A percentile compares a stretch with the other conserved stretches of the same genome.
Evolutionary conservation across 2,113 vertebrate genomes (phyloP).

Genomic region (Megaceryle maxima): DNA sequence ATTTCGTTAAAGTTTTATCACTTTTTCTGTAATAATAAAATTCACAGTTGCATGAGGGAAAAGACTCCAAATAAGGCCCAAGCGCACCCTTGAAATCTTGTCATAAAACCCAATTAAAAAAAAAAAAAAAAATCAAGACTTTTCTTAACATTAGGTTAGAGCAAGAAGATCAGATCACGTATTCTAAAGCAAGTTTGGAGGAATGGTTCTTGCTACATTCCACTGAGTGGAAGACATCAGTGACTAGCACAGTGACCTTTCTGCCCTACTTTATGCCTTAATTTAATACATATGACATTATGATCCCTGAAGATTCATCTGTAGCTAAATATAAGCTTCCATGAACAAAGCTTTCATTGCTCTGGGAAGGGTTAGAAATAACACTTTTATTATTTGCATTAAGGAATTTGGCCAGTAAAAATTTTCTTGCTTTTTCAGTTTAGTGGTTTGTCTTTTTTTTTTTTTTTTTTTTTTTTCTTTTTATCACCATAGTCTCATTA

Average conservation of each 20-base stretch:
- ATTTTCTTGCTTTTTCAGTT: background rate
- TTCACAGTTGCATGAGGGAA: background rate
- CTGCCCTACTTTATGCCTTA: background rate
- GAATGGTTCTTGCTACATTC: background rate
- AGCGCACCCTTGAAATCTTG: background rate
- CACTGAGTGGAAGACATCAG: background rate
- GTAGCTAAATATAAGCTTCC: background rate
- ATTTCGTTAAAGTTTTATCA: background rate
- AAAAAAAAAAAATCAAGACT: accelerated
- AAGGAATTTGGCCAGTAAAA: background rate
- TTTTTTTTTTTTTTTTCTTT: background rate
- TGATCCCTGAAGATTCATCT: background rate
- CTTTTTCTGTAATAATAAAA: background rate
- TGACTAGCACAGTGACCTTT: background rate
- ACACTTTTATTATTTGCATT: background rate
- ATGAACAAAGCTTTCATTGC: background rate
- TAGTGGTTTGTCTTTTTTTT: too few species aligned
- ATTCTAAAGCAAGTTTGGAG: background rate
- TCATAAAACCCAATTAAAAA: background rate
- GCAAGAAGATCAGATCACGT: background rate
- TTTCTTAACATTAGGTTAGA: background rate
- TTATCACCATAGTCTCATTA: background rate
- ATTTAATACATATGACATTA: background rate
- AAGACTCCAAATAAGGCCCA: background rate
- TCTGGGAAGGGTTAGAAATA: background rate